Percentiles rank a stretch among this genome's conserved stretches.
phyloP scores from a whole-genome alignment of 2,113 vertebrate species.

The Hiodon tergisus region DNA sequence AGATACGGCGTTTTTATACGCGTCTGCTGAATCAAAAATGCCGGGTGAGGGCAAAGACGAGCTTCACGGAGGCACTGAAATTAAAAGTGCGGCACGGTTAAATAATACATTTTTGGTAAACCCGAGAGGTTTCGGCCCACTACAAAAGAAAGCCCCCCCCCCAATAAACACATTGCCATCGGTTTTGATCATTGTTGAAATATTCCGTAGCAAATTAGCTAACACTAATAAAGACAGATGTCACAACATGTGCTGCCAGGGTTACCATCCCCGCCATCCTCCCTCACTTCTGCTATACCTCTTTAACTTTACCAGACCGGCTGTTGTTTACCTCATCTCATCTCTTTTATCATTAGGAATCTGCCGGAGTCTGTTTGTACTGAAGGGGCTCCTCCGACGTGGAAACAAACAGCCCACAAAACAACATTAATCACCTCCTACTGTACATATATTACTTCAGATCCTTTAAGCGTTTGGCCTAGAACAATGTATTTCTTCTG shows the following conservation, averaged over 20 bases:
- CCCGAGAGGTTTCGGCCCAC: conserved; percentile 29
- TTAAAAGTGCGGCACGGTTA: conserved; percentile 32
- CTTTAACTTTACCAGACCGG: conserved; percentile 64
- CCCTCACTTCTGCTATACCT: conserved; percentile 50
- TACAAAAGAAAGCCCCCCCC: conserved; percentile 18
- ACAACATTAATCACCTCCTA: not conserved
- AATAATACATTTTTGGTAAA: conserved; percentile 43
- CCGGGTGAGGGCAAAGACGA: not conserved
- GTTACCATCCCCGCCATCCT: conserved; percentile 50
- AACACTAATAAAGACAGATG: conserved; percentile 73
- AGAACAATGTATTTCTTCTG: no score
- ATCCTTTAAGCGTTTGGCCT: no score
- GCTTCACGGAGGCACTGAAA: not conserved
- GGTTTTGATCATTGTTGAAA: conserved; percentile 68
- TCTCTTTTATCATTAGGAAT: conserved; percentile 62
- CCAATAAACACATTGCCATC: conserved; percentile 46
- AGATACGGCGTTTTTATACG: no score
- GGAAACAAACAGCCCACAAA: not conserved
- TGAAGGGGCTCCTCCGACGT: conserved; percentile 25
- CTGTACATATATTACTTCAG: not conserved
- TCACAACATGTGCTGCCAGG: conserved; percentile 67
- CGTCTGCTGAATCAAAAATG: not conserved
- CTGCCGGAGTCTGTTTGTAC: conserved; percentile 32
- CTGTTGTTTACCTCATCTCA: conserved; percentile 65
- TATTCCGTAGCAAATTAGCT: conserved; percentile 67